Base-by-base conservation (phyloP, 2,113 vertebrate genomes). In the Platysteira castanea region DNA sequence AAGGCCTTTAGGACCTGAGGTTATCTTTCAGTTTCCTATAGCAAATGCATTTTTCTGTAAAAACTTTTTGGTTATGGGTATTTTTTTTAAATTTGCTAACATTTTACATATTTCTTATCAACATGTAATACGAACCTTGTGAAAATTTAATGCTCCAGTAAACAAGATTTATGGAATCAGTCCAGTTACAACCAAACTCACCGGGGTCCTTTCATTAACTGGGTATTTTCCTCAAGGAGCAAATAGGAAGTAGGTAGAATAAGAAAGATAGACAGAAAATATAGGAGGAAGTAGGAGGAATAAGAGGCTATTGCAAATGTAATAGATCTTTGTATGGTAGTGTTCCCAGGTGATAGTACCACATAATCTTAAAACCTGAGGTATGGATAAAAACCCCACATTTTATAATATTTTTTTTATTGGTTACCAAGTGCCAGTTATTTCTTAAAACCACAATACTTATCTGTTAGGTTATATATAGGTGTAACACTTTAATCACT, bases 51-150 rank as follows among this genome's bases (percentile, higher is more conserved):
- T 91, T 84, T 71, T 64, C 33, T 52, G 7, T 77, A 82, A 84
- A 76, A 75, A 19, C 0, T 2, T 6, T 33, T 68, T 42, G 2
- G 47, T n/a, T 75, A 42, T 28, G 7, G 22, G 10, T 1, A 1
- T 27, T 5, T 63, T 50, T 54, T 74, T 53, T 49, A 1, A 19
- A 33, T 90, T 76, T 91, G 21, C 26, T 44, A 64, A 16, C 31
- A 23, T 52, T 84, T 89, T 8, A 0, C 1, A 0, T 73, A 7
- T 68, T 79, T 78, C 13, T 68, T 75, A 41, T 91, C 4, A 31
- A 12, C 5, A 3, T 30, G 3, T 39, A 70, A 15, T 46, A 63
- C 15, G 16, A 28, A 18, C 30, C 35, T 86, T 83, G 18, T 68
- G n/a, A 52, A 49, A 77, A 84, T 56, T 46, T 80, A 80, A 11